A percentile compares a stretch with the other conserved stretches of the same genome.
Conservation (phyloP, 2,113 vertebrate species). For the Nesoenas mayeri region DNA sequence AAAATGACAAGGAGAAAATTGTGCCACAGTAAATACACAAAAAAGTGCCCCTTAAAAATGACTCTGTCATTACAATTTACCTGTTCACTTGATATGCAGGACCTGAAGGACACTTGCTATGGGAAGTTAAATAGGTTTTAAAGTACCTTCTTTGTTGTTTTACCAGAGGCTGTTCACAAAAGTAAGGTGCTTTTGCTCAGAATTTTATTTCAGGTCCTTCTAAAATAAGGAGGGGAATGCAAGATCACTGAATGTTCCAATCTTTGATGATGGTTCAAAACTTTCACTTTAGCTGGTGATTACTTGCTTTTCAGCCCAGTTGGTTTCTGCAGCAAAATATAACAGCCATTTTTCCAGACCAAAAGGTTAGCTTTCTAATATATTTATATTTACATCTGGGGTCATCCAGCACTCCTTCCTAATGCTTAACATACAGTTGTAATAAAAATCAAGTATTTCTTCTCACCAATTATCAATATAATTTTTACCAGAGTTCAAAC, state of each 20-base stretch:
- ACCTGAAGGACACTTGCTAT: conserved; percentile 46
- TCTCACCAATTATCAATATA: not conserved
- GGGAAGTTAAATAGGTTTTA: conserved; percentile 9
- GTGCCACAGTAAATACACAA: conserved; percentile 70
- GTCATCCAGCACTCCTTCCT: not conserved
- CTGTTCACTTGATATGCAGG: conserved; percentile 46
- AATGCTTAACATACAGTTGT: not conserved
- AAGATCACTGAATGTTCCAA: not conserved
- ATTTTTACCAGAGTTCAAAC: not conserved
- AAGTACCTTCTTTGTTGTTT: not conserved
- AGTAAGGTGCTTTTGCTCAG: conserved; percentile 4
- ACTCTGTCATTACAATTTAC: conserved; percentile 67
- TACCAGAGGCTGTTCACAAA: conserved; percentile 48
- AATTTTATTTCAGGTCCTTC: not conserved
- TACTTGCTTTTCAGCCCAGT: not conserved
- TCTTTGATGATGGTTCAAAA: not conserved
- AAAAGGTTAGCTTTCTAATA: not conserved
- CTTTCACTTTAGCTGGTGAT: not conserved
- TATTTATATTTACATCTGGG: not conserved
- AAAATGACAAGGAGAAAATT: conserved; percentile 55
- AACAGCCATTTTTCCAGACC: not conserved
- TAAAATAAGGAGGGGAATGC: not conserved
- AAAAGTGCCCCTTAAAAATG: conserved; percentile 76
- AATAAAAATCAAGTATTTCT: not conserved
- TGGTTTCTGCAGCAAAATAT: not conserved